Conservation (phyloP, 2,113 vertebrate species). For the Myrmecophaga tridactyla region DNA sequence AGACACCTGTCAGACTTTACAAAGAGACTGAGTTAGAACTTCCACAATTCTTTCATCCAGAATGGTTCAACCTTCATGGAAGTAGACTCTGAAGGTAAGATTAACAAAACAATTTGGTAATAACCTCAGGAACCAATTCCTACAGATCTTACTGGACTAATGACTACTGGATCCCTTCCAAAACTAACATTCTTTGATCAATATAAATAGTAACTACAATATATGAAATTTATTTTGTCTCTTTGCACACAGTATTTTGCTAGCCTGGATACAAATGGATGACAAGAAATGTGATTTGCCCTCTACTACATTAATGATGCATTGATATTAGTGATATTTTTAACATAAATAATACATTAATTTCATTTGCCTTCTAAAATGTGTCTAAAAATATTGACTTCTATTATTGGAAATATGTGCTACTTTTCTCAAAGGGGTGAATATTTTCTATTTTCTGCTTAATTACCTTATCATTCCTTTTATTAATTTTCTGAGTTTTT, state of each 20-base stretch:
- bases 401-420: neutral
- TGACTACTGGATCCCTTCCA: neutral
- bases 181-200: neutral
- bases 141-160: neutral
- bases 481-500: too few species aligned
- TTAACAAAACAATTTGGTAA: neutral
- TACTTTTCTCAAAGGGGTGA: neutral
- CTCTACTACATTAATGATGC: neutral
- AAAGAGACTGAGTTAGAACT: neutral
- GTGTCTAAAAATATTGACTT: neutral
- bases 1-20: neutral
- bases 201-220: neutral
- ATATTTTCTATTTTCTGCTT: neutral
- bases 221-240: neutral
- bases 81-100: neutral
- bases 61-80: neutral
- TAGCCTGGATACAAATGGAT: neutral
- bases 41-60: neutral
- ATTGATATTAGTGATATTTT: neutral
- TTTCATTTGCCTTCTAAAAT: neutral
- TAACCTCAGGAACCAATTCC: neutral
- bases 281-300: neutral
- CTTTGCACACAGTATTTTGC: neutral
- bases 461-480: too few species aligned
- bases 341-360: neutral